Percentiles rank a stretch among this genome's conserved stretches.
Conservation (phyloP, 30 jellyfish, hydroid and myxozoan genomes). For the Pseudorhiza aurosa region DNA sequence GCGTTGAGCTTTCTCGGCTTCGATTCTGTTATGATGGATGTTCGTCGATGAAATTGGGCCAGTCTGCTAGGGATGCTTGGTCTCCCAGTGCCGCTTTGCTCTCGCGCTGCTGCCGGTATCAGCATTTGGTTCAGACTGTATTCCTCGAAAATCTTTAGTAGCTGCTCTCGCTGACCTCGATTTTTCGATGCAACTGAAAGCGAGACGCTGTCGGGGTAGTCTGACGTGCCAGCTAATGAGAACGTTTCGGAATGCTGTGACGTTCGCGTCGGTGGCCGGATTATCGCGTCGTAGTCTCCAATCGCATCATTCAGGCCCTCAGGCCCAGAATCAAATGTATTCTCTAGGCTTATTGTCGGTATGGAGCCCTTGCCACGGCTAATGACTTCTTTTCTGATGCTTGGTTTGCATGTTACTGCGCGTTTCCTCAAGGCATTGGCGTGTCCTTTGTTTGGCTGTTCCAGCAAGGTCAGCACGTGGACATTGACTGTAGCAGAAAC, state of each 20-base stretch:
- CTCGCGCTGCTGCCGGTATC: slow-evolving; percentile 54
- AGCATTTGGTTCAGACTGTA: slow-evolving; percentile 60
- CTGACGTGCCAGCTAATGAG: slow-evolving; percentile 11
- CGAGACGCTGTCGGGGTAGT: slow-evolving; percentile 20
- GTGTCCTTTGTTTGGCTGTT: not conserved
- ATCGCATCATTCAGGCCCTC: not conserved
- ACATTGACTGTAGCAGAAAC: not conserved
- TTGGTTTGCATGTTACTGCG: not conserved
- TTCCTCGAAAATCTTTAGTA: slow-evolving; percentile 24
- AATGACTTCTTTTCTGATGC: not conserved
- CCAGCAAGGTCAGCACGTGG: not conserved
- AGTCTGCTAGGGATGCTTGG: not conserved
- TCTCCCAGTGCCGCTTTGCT: not conserved
- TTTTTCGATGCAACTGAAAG: not conserved
- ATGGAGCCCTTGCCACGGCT: not conserved
- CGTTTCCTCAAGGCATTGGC: not conserved
- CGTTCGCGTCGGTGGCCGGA: slow-evolving; percentile 31
- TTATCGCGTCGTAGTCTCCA: slow-evolving; percentile 20
- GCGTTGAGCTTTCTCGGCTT: slow-evolving; percentile 19
- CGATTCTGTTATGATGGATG: not conserved
- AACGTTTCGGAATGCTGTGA: slow-evolving; percentile 41
- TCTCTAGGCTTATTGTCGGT: not conserved
- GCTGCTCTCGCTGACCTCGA: slow-evolving; percentile 21
- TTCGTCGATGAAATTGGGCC: not conserved
- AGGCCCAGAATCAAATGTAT: not conserved